Evolutionary conservation across 2,888 invertebrate genomes (phyloP), one percentile per base, ranked within the genome.

Genomic region (Erynnis tages): DNA sequence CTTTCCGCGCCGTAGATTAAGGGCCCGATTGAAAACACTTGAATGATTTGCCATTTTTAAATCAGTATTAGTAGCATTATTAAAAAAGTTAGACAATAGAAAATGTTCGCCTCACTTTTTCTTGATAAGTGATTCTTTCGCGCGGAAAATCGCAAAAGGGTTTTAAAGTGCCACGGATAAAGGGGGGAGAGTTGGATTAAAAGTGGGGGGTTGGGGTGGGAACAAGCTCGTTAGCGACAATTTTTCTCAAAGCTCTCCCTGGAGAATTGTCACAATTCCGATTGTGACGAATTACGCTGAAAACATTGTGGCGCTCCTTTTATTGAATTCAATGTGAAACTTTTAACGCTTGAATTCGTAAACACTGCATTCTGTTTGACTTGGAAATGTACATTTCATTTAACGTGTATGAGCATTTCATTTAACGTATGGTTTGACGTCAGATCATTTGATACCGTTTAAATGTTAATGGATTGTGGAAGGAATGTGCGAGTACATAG

Each of bases 211-310:
- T 19, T 54, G 55, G 62, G 59, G 62, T 61, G 60, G 60, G 62
- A 65, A 70, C 75, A 76, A 84, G 87, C 86, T 87, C 87, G 86
- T 86, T 88, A 87, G 83, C 78, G 83, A 82, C 83, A 85, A 82
- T 87, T 88, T 87, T 87, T 86, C 86, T 85, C 84, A 86, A 85
- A 87, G 85, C 84, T 78, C 72, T 79, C 81, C 74, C 79, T 63
- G 66, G 80, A 72, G 84, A 81, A 83, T 86, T 79, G 86, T 85
- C 79, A 86, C 82, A 83, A 84, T 85, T 79, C 78, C 79, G 82
- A 85, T 83, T 86, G 82, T 86, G 83, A 87, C 79, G 84, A 86
- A 85, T 87, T 86, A 82, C 80, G 78, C 67, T 67, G 63, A 67
- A 73, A 72, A 80, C 77, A 77, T 74, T 73, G 76, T 69, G 67